A percentile compares a stretch with the other conserved stretches of the same genome.
Evolutionary conservation across 1,140 invertebrate species (phyloP).

Genomic region (Physella acuta): DNA sequence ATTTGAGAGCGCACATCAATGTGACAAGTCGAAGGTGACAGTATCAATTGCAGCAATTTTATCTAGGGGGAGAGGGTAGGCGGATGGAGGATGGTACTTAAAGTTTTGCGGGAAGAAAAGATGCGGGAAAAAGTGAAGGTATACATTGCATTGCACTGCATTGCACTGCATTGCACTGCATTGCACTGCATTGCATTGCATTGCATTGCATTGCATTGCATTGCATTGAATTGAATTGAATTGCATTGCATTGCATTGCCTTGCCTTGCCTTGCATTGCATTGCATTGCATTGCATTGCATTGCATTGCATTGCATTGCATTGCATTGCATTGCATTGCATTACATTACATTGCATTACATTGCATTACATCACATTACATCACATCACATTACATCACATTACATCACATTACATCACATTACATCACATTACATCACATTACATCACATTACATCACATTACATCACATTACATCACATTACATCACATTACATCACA

Average conservation of each 20-base stretch:
- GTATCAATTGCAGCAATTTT: too few species aligned
- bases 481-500: too few species aligned
- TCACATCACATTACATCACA: background rate
- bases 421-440: too few species aligned
- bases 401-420: background rate
- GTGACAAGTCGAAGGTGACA: too few species aligned
- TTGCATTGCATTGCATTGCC: background rate
- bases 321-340: too few species aligned
- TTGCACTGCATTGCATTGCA: background rate
- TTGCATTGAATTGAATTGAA: background rate
- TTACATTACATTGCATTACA: background rate
- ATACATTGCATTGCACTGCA: background rate
- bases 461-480: too few species aligned
- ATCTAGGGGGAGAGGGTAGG: too few species aligned
- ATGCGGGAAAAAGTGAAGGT: too few species aligned
- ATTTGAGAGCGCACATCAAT: too few species aligned
- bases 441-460: too few species aligned
- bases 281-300: background rate
- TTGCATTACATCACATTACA: background rate
- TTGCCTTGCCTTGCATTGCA: background rate
- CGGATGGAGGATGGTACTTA: too few species aligned
- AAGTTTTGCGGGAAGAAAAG: too few species aligned
- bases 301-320: background rate
- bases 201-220: background rate
- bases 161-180: background rate